These are phyloP conservation scores for Clarias laeviceps DNA, from an alignment of 2,797 vertebrate species.

Conservation along the genomic window DNA sequence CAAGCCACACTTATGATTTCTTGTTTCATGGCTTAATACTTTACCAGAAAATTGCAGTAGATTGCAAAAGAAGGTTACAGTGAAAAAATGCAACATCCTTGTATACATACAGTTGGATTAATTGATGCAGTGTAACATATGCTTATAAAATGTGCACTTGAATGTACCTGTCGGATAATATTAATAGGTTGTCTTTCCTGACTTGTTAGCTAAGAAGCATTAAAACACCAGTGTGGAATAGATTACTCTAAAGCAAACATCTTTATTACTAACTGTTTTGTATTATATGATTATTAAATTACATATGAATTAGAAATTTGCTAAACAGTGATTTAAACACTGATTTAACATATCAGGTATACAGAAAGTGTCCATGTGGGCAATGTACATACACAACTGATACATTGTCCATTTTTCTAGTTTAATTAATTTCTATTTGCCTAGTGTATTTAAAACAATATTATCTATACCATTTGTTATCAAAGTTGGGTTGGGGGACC, in stretches of 20 bases:
- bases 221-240: background rate
- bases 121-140: background rate
- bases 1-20: background rate
- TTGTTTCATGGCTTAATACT: background rate
- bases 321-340: too few species aligned
- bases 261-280: background rate
- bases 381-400: background rate
- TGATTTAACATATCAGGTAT: background rate
- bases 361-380: background rate
- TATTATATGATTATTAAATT: background rate
- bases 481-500: background rate
- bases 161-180: background rate
- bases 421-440: background rate
- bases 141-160: background rate
- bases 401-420: background rate
- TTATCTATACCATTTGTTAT: background rate
- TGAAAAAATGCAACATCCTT: background rate
- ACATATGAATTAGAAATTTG: background rate
- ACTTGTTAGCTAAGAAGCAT: background rate
- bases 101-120: background rate
- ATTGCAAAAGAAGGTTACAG: background rate
- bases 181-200: background rate
- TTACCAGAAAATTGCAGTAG: background rate
- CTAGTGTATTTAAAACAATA: background rate
- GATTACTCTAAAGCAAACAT: background rate